These are phyloP conservation scores for Phalloptychus januarius DNA, from an alignment of 2,797 vertebrate genomes.

Conservation along the genomic window DNA sequence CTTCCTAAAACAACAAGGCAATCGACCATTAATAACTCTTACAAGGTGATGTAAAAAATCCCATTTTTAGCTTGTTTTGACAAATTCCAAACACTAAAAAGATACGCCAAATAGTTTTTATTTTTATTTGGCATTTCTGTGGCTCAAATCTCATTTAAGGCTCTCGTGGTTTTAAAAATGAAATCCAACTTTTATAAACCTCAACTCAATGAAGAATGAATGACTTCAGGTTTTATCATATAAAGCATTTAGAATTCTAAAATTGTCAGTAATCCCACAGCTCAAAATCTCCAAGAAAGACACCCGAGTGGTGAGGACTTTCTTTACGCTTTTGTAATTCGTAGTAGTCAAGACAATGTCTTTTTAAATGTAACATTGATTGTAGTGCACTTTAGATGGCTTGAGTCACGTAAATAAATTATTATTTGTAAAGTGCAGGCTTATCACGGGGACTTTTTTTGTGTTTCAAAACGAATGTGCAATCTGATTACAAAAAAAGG, in stretches of 20 bases:
- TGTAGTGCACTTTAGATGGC: not conserved
- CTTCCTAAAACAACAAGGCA: not conserved
- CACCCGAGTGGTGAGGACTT: not conserved
- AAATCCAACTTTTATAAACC: not conserved
- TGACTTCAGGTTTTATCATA: not conserved
- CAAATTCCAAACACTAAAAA: not conserved
- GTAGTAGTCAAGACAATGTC: not conserved
- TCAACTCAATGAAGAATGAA: not conserved
- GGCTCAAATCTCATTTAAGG: not conserved
- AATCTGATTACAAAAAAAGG: too few relatives aligned
- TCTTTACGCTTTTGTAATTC: not conserved
- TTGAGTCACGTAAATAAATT: not conserved
- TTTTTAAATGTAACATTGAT: not conserved
- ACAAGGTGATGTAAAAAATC: not conserved
- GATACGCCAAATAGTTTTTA: not conserved
- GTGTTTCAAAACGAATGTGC: too few relatives aligned
- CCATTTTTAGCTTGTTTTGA: not conserved
- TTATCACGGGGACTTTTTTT: too few relatives aligned
- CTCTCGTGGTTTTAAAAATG: not conserved
- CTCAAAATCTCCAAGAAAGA: not conserved
- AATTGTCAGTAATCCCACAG: not conserved
- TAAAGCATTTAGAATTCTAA: not conserved
- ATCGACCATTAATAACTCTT: not conserved
- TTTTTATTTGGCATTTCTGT: not conserved
- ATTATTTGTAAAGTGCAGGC: not conserved